Base-by-base conservation (phyloP, 2,113 vertebrate species). In the Nyctereutes procyonoides region DNA sequence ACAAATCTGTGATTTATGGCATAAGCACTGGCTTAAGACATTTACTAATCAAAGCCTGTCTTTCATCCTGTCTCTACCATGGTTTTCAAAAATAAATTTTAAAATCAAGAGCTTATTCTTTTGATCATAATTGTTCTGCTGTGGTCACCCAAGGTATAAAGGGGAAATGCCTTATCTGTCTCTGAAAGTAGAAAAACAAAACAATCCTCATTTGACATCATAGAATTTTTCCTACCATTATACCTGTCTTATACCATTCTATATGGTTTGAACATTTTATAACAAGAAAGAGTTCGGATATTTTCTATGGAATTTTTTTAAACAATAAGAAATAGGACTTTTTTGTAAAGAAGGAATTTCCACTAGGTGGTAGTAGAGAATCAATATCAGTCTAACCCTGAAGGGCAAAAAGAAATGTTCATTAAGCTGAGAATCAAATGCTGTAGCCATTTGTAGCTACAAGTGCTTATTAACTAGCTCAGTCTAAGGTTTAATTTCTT, bases 281-380 rank as follows among this genome's bases (percentile, higher is more conserved):
- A 77, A 62, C 16, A 83, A 87, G 11, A 86, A 63, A 14, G 13
- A 83, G 67, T 76, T 76, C 43, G 43, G 24, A 22, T 28, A 69
- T 62, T 62, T 83, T 20, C n/a, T 91, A 17, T 15, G 48, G 28
- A 85, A 26, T 80, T 85, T 81, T 76, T 12, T 32, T 7, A 74
- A 67, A 11, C 7, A 63, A 85, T n/a, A 35, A 91, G 15, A 65
- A 81, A 48, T 2, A 24, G 38, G 30, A n/a, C 74, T 67, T 85
- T 85, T 43, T 43, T 43, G 43, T 15, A 30, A 95, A 43, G 10
- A 62, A 67, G 51, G 9, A 19, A 69, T 90, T 48, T 90, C 95
- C 85, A 69, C 89, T 74, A 93, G 97, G 43, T 89, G 92, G 92
- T 65, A 53, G 74, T 58, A 95, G 81, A 93, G 58, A 93, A 86